phyloP scores from a whole-genome alignment of 2,888 invertebrate species.

The Drosophila rellima region DNA sequence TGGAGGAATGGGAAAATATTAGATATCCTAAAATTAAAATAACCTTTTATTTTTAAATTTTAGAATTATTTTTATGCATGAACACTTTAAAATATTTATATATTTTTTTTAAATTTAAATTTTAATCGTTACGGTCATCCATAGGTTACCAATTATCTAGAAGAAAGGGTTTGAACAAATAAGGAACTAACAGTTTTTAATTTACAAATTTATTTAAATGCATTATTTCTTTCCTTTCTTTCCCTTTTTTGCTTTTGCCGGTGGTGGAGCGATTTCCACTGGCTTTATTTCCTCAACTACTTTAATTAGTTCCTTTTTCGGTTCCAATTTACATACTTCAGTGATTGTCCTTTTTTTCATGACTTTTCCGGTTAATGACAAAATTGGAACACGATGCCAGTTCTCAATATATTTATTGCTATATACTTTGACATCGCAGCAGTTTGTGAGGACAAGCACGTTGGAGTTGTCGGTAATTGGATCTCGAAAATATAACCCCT shows the following conservation, averaged over 20 bases:
- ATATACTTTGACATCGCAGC: constrained; percentile 66
- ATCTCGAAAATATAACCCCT: constrained; percentile 44
- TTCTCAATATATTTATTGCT: constrained; percentile 45
- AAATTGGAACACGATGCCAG: constrained; percentile 66
- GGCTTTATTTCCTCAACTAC: neutral
- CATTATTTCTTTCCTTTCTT: constrained; percentile 35
- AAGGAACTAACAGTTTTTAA: neutral
- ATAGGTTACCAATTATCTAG: neutral
- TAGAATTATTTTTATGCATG: no score
- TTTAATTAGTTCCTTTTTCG: constrained; percentile 24
- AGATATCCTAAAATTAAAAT: no score
- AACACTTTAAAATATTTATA: no score
- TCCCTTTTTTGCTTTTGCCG: constrained; percentile 6
- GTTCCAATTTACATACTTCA: constrained; percentile 43
- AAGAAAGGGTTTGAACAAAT: neutral
- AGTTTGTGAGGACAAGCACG: constrained; percentile 53
- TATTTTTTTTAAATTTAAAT: no score
- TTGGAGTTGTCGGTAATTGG: constrained; percentile 54
- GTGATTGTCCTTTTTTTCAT: constrained; percentile 45
- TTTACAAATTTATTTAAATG: constrained; percentile 14
- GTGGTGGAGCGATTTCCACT: neutral
- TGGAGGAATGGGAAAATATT: no score
- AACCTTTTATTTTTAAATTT: no score
- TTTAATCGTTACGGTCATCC: no score
- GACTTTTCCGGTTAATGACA: constrained; percentile 33